phyloP scores from a whole-genome alignment of 2,113 vertebrate genomes.

The Mola mola region DNA sequence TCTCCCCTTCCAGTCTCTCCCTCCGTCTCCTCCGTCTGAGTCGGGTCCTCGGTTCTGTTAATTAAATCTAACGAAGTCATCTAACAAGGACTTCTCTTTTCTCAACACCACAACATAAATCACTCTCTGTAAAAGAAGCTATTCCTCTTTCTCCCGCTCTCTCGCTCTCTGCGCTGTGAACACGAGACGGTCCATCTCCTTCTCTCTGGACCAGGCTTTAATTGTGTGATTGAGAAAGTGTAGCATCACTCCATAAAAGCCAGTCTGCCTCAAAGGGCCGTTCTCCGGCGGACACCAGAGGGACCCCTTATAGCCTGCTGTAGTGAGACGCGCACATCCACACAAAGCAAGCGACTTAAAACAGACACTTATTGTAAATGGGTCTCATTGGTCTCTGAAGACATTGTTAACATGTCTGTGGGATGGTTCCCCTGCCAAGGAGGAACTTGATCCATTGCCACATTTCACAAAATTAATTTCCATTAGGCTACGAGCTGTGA shows the following conservation, averaged over 20 bases:
- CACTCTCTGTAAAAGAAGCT: slow-evolving; percentile 54
- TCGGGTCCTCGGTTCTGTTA: slow-evolving; percentile 69
- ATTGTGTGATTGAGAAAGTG: slow-evolving; percentile 83
- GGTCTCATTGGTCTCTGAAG: slow-evolving; percentile 77
- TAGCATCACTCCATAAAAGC: slow-evolving; percentile 78
- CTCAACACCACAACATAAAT: slow-evolving; percentile 69
- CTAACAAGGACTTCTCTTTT: slow-evolving; percentile 77
- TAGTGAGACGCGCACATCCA: slow-evolving; percentile 45
- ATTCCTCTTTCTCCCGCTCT: slow-evolving; percentile 49
- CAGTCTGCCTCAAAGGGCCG: slow-evolving; percentile 75
- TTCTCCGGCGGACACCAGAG: slow-evolving; percentile 74
- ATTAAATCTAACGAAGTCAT: slow-evolving; percentile 83
- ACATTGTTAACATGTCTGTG: slow-evolving; percentile 79
- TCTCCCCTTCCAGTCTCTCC: slow-evolving; percentile 24
- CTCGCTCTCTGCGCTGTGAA: slow-evolving; percentile 39
- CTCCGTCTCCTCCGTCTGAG: slow-evolving; percentile 39
- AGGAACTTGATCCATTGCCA: slow-evolving; percentile 76
- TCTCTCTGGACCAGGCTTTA: slow-evolving; percentile 65
- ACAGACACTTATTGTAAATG: slow-evolving; percentile 80
- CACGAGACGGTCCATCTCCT: slow-evolving; percentile 29
- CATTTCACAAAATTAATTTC: slow-evolving; percentile 79
- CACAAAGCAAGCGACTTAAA: slow-evolving; percentile 67
- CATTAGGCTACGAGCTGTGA: slow-evolving; percentile 64
- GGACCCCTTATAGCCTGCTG: slow-evolving; percentile 69
- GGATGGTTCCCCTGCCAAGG: slow-evolving; percentile 65